Conservation (phyloP, 1,140 invertebrate genomes). For the Zaprionus gabonicus region DNA sequence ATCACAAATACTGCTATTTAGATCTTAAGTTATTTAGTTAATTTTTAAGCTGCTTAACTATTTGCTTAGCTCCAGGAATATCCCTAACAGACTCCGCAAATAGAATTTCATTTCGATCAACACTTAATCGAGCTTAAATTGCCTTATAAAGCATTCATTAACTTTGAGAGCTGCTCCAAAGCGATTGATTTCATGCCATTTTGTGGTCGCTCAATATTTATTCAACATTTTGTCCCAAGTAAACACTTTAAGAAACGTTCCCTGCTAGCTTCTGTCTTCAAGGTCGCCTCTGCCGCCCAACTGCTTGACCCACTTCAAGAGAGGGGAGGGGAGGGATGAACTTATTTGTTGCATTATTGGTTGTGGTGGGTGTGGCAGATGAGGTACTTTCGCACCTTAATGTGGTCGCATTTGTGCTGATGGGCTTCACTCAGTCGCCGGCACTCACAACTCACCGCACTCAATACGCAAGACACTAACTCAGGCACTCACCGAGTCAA, state of each 20-base stretch:
- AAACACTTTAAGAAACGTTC: constrained; percentile 1
- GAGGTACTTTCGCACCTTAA: constrained; percentile 64
- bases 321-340: background rate
- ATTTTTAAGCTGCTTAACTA: background rate
- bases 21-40: too few relatives aligned
- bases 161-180: background rate
- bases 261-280: background rate
- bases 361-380: constrained; percentile 42
- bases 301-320: constrained; percentile 10
- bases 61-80: background rate
- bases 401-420: constrained; percentile 64
- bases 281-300: constrained; percentile 8
- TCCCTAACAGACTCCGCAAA: background rate
- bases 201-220: constrained; percentile 1
- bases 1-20: too few relatives aligned
- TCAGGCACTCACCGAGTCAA: background rate
- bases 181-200: background rate
- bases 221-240: background rate
- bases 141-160: background rate
- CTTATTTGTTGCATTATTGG: constrained; percentile 55
- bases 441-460: constrained; percentile 3
- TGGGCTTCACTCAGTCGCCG: constrained; percentile 34
- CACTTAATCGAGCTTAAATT: background rate
- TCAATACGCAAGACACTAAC: constrained; percentile 18
- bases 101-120: background rate